These are phyloP conservation scores for Hirtodrosophila cameraria DNA, from an alignment of 2,888 invertebrate genomes.

Conservation along the genomic window DNA sequence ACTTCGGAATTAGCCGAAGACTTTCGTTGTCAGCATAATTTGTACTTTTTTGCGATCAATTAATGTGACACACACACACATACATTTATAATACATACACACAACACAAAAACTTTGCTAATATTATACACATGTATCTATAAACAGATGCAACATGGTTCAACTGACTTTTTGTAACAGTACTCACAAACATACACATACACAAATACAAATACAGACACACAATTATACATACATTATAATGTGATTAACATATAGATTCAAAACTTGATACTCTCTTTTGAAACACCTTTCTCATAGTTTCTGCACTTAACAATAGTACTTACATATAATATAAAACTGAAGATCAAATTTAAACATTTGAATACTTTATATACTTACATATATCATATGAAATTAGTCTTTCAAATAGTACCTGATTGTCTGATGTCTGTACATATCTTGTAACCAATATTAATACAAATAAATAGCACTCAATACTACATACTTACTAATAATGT, in stretches of 20 bases:
- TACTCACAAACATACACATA: slow-evolving; percentile 11
- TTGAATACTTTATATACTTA: no score
- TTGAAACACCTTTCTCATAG: slow-evolving; percentile 44
- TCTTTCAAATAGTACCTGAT: slow-evolving; percentile 22
- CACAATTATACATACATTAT: slow-evolving; percentile 8
- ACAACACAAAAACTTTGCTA: slow-evolving; percentile 7
- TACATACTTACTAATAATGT: slow-evolving; percentile 1
- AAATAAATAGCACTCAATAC: no score
- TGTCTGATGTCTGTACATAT: slow-evolving; percentile 53
- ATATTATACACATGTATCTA: slow-evolving; percentile 16
- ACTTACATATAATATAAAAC: slow-evolving; percentile 4
- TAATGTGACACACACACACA: slow-evolving; percentile 46
- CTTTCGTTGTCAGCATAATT: slow-evolving; percentile 58
- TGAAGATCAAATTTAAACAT: slow-evolving; percentile 9
- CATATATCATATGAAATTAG: background rate
- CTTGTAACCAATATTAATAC: no score
- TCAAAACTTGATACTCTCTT: slow-evolving; percentile 33
- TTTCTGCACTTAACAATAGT: slow-evolving; percentile 47
- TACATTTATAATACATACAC: slow-evolving; percentile 18
- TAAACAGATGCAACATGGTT: slow-evolving; percentile 13
- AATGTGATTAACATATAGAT: slow-evolving; percentile 20
- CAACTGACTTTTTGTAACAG: slow-evolving; percentile 6
- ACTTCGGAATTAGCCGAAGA: slow-evolving; percentile 42
- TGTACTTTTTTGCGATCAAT: slow-evolving; percentile 72
- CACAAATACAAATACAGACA: slow-evolving; percentile 3